A percentile compares a stretch with the other conserved stretches of the same genome.
These are phyloP conservation scores for Dolichoris vasculosae DNA, from an alignment of 1,140 invertebrate genomes.

Conservation along the genomic window DNA sequence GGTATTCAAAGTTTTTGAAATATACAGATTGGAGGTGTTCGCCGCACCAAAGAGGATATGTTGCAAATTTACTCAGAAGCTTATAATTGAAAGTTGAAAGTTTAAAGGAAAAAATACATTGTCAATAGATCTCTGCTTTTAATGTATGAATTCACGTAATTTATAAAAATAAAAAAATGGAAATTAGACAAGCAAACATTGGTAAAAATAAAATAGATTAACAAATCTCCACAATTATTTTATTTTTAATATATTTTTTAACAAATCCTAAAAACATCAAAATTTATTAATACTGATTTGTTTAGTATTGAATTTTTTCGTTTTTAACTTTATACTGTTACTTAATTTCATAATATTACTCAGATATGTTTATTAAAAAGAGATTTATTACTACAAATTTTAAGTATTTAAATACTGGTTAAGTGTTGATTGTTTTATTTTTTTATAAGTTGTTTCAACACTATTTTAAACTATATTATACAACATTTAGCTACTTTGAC, in stretches of 20 bases:
- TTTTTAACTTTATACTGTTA: too few relatives aligned
- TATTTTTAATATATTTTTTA: constrained; percentile 4
- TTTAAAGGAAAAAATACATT: constrained; percentile 36
- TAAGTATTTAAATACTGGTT: too few relatives aligned
- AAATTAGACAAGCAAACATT: neutral
- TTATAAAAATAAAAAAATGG: neutral
- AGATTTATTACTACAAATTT: too few relatives aligned
- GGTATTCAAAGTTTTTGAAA: constrained; percentile 17
- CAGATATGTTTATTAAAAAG: too few relatives aligned
- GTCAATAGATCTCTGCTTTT: constrained; percentile 32
- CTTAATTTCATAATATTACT: too few relatives aligned
- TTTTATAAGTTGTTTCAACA: too few relatives aligned
- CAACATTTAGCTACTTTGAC: too few relatives aligned
- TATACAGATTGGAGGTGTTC: neutral
- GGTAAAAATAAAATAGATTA: constrained; percentile 8
- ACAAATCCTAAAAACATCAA: too few relatives aligned
- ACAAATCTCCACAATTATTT: constrained; percentile 20
- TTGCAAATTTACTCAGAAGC: constrained; percentile 40
- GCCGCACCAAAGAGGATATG: neutral
- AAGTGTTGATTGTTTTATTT: too few relatives aligned
- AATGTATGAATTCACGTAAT: neutral
- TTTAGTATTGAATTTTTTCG: too few relatives aligned
- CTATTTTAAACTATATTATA: too few relatives aligned
- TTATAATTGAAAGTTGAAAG: constrained; percentile 1
- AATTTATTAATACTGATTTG: too few relatives aligned